phyloP scores from a whole-genome alignment of 1,140 invertebrate genomes.

The Harpegnathos saltator region DNA sequence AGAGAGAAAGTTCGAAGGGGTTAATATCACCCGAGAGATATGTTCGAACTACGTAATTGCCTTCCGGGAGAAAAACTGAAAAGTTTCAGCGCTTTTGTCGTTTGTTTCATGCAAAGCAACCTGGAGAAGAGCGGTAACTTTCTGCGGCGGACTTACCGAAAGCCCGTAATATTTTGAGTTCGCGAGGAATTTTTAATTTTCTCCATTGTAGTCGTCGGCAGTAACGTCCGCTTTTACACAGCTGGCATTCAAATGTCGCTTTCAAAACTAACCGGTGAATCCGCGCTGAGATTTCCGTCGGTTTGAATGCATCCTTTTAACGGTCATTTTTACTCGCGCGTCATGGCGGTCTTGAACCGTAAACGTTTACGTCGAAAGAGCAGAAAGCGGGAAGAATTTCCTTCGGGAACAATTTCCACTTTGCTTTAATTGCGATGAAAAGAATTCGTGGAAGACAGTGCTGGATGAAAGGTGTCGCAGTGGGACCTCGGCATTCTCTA shows the following conservation, averaged over 20 bases:
- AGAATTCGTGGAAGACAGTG: not conserved
- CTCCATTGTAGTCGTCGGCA: not conserved
- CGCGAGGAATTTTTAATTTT: conserved; percentile 24
- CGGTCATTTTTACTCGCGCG: not conserved
- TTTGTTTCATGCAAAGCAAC: conserved; percentile 15
- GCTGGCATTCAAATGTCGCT: not conserved
- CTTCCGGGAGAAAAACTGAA: conserved; percentile 48
- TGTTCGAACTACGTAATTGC: conserved; percentile 63
- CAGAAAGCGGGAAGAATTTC: not conserved
- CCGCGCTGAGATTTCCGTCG: not conserved
- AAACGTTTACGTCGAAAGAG: not conserved
- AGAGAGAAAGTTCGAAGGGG: conserved; percentile 1
- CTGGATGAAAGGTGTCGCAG: not conserved
- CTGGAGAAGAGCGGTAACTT: not conserved
- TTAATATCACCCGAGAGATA: conserved; percentile 60
- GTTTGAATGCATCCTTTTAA: not conserved
- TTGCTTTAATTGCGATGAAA: conserved; percentile 11
- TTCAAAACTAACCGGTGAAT: conserved; percentile 1
- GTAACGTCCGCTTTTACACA: not conserved
- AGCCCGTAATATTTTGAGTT: conserved; percentile 26
- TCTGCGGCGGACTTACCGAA: not conserved
- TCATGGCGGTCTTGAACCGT: not conserved
- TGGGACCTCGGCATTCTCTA: not conserved
- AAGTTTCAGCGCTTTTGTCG: conserved; percentile 60
- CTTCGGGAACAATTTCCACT: not conserved